These are phyloP conservation scores for Lota lota DNA, from an alignment of 2,113 vertebrate genomes.

Conservation along the genomic window DNA sequence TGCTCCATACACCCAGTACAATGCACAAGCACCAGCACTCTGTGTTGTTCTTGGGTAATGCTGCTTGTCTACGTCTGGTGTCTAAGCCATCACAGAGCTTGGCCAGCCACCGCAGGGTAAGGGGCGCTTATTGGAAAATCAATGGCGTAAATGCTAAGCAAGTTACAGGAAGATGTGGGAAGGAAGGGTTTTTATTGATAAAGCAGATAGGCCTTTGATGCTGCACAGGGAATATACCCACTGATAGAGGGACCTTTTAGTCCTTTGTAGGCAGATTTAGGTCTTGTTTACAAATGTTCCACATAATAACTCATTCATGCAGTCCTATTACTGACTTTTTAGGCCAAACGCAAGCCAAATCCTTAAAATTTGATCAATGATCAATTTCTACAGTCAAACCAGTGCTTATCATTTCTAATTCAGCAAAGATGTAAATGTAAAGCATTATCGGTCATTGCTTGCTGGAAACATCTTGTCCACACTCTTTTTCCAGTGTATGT, in stretches of 20 bases:
- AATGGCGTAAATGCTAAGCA: conserved; percentile 98
- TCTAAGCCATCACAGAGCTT: conserved; percentile 66
- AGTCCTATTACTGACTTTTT: conserved; percentile 43
- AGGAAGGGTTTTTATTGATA: conserved; percentile 94
- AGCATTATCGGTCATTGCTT: conserved; percentile 13
- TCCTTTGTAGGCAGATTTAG: conserved; percentile 75
- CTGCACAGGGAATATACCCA: conserved; percentile 93
- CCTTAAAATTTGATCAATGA: background rate
- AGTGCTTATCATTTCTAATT: no score
- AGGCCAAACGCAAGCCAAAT: conserved; percentile 41
- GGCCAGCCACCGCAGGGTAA: conserved; percentile 85
- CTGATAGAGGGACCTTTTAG: conserved; percentile 88
- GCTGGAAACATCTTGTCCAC: conserved; percentile 48
- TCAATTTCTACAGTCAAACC: no score
- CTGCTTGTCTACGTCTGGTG: conserved; percentile 56
- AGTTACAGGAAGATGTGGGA: conserved; percentile 98
- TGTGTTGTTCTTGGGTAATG: conserved; percentile 55
- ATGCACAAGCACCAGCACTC: conserved; percentile 42
- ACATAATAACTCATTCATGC: conserved; percentile 80
- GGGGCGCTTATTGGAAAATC: conserved; percentile 98
- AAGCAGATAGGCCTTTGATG: conserved; percentile 95
- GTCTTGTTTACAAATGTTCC: conserved; percentile 70
- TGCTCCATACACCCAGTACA: conserved; percentile 31
- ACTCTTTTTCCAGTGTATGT: conserved; percentile 77
- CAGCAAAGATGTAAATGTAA: no score